Conservation (phyloP, 2,888 invertebrate genomes). For the Plebejus anna region DNA sequence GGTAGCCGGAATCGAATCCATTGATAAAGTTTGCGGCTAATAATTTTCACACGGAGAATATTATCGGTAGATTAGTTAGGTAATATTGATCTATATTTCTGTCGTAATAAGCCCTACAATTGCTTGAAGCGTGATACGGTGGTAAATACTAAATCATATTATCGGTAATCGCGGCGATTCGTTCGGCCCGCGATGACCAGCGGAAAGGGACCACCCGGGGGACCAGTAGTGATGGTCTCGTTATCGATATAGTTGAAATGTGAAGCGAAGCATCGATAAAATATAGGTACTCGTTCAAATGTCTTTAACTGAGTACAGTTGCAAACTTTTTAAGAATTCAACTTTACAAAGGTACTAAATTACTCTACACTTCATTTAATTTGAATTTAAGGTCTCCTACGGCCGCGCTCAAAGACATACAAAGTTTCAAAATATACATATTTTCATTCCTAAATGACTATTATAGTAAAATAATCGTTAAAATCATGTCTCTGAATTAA, state of each 20-base stretch:
- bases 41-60: slow-evolving; percentile 22
- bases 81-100: not conserved
- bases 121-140: not conserved
- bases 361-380: too few species aligned
- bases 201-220: slow-evolving; percentile 21
- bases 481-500: not conserved
- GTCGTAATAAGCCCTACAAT: not conserved
- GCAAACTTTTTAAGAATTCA: too few species aligned
- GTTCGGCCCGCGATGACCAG: slow-evolving; percentile 25
- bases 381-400: too few species aligned
- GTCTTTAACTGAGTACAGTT: too few species aligned
- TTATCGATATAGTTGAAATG: not conserved
- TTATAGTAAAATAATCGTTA: not conserved
- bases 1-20: slow-evolving; percentile 17
- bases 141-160: slow-evolving; percentile 23
- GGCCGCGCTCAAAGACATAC: too few species aligned
- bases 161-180: slow-evolving; percentile 20
- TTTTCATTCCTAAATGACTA: too few species aligned
- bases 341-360: too few species aligned
- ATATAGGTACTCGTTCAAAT: not conserved
- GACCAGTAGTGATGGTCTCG: slow-evolving; percentile 8
- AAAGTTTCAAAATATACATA: too few species aligned
- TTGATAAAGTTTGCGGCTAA: slow-evolving; percentile 24
- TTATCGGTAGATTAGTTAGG: not conserved
- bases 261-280: not conserved